These are phyloP conservation scores for Callipepla californica DNA, from an alignment of 2,113 vertebrate genomes.

Conservation along the genomic window DNA sequence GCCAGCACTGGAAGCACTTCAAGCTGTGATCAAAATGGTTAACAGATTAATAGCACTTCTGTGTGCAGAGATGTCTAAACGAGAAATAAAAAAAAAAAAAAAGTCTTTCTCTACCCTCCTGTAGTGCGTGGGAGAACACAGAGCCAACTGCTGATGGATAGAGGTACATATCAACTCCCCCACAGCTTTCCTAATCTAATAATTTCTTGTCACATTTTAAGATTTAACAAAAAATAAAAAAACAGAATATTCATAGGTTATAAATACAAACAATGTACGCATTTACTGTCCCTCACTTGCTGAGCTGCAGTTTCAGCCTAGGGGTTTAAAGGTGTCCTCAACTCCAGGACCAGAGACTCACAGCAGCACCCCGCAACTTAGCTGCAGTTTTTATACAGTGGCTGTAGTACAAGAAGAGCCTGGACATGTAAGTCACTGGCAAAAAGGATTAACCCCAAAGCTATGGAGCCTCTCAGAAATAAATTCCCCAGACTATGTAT, in stretches of 20 bases:
- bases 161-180: not conserved
- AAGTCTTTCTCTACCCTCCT: not conserved
- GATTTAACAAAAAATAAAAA: not conserved
- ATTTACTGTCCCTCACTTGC: not conserved
- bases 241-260: not conserved
- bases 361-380: not conserved
- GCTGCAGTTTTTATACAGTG: not conserved
- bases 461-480: not conserved
- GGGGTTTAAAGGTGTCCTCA: not conserved
- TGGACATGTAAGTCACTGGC: not conserved
- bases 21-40: slow-evolving; percentile 1
- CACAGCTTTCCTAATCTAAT: not conserved
- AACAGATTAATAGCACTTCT: not conserved
- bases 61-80: not conserved
- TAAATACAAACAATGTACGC: not conserved
- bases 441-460: not conserved
- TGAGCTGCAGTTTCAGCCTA: not conserved
- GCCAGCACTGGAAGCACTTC: not conserved
- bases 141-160: not conserved
- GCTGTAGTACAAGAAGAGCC: not conserved
- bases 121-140: not conserved
- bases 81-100: not conserved
- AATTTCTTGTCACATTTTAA: not conserved
- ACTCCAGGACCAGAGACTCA: not conserved
- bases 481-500: not conserved